Evolutionary conservation across 2,888 invertebrate species (phyloP).

Genomic region (Ophonus ardosiacus): DNA sequence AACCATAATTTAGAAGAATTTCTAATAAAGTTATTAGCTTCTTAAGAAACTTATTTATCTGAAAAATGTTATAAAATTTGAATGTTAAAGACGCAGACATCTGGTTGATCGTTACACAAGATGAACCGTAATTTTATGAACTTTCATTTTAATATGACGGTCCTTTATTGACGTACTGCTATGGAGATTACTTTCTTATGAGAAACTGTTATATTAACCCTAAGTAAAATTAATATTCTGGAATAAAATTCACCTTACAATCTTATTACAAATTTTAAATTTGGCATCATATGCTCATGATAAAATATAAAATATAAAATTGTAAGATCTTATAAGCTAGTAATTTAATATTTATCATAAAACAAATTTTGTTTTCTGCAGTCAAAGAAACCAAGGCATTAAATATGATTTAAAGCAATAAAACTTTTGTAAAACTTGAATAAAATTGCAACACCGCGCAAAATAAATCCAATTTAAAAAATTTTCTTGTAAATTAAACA

Average conservation of each 20-base stretch:
- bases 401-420: conserved; percentile 5
- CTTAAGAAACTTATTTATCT: too few relatives aligned
- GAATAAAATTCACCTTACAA: background rate
- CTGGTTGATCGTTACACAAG: background rate
- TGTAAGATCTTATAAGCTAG: too few relatives aligned
- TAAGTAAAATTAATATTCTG: conserved; percentile 49
- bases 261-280: background rate
- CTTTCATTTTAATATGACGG: background rate
- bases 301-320: too few relatives aligned
- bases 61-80: background rate
- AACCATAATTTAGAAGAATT: too few relatives aligned
- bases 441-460: background rate
- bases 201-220: conserved; percentile 57
- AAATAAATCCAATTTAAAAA: conserved; percentile 22
- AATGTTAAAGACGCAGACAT: background rate
- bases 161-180: background rate
- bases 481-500: conserved; percentile 33
- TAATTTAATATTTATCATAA: background rate
- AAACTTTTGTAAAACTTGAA: conserved; percentile 4
- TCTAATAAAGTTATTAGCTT: too few relatives aligned
- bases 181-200: conserved; percentile 57
- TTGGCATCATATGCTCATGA: background rate
- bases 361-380: background rate
- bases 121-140: background rate
- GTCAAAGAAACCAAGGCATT: background rate